A percentile compares a stretch with the other conserved stretches of the same genome.
Conservation (phyloP, 2,797 vertebrate genomes). For the Crax fasciolata region DNA sequence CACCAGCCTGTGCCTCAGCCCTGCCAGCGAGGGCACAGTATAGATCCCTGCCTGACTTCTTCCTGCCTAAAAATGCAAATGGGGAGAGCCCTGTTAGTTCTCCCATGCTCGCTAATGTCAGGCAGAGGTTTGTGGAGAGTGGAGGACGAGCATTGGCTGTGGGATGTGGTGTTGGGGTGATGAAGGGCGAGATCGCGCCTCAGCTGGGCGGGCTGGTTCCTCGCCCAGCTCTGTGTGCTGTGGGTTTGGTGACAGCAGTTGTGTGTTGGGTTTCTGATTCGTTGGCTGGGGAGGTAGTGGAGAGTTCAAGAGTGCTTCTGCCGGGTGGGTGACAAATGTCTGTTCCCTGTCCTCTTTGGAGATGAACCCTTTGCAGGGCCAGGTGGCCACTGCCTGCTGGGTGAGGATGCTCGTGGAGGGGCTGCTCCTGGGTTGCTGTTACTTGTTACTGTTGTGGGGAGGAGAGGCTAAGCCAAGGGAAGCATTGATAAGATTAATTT, state of each 20-base stretch:
- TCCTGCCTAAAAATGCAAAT: background rate
- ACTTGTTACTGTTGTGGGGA: background rate
- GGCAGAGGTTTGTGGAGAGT: fast-evolving
- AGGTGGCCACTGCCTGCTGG: background rate
- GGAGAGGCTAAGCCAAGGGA: conserved; percentile 7
- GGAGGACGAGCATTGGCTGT: background rate
- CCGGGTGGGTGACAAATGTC: background rate
- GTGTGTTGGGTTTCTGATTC: background rate
- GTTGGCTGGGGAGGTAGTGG: background rate
- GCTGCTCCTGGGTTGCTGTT: background rate
- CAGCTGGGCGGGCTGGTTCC: background rate
- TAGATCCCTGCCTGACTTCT: conserved; percentile 32
- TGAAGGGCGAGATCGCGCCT: background rate
- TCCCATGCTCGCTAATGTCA: fast-evolving
- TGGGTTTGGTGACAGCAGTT: background rate
- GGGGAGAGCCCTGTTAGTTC: background rate
- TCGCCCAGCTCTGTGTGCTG: background rate
- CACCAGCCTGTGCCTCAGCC: background rate
- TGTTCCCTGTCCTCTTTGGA: background rate
- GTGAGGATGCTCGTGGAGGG: background rate
- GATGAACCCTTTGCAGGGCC: background rate
- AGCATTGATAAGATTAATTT: background rate
- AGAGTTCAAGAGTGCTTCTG: background rate
- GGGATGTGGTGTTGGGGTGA: background rate
- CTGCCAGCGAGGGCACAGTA: background rate